Base-by-base conservation (phyloP, 2,797 vertebrate species). In the Tadarida brasiliensis region DNA sequence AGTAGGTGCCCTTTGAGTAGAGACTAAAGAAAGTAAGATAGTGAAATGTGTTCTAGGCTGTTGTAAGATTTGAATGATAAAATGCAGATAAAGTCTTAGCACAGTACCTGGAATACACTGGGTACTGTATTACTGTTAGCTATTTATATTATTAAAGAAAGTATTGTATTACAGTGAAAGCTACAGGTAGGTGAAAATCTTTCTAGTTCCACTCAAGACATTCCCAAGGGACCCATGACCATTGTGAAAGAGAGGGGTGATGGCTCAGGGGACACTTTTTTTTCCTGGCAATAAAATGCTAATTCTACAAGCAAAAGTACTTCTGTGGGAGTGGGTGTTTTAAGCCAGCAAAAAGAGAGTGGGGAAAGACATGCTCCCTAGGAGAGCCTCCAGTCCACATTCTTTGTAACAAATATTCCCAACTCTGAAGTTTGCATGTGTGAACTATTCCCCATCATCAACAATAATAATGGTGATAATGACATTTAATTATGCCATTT, bases 401-500 rank as follows among this genome's bases (percentile, higher is more conserved):
- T 93, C 80, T 89, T 63, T 90, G 71, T 70, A 63, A 90, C 63
- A 90, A 80, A 95, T 74, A 80, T 95, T 95, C 90, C 93, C 90
- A 93, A 76, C 94, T 96, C 91, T 96, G 86, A 96, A 93, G 86
- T 97, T 82, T 76, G 59, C 80, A 71, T 83, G 67, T 94, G 19
- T 92, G 80, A 94, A 91, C 63, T 89, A 26, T 83, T 93, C 81
- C 90, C 74, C 74, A 47, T 96, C 90, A 93, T 77, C 94, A 96
- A 59, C 91, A 93, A 59, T 68, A 94, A 86, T 96, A 82, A 95
- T 95, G 88, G 51, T 28, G 51, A 76, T 47, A 80, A 95, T 96
- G 85, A 78, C 71, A 91, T 95, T 96, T 96, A 89, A 96, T 95
- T 84, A 94, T 65, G 61, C n/a, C 15, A 0, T 97, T 96, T 94